phyloP scores from a whole-genome alignment of 2,113 vertebrate species.

The Brienomyrus longianalis region DNA sequence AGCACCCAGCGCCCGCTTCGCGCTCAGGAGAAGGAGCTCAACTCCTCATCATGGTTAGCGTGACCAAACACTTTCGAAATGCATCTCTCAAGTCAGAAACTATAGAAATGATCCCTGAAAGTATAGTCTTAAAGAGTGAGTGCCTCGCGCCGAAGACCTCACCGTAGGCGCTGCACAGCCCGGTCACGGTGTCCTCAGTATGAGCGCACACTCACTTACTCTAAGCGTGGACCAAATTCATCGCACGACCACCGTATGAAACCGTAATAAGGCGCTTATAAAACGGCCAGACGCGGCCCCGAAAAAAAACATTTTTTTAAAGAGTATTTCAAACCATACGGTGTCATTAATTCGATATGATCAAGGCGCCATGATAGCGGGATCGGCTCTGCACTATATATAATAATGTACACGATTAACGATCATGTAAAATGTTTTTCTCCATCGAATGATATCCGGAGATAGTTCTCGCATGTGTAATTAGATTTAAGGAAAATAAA shows the following conservation, averaged over 20 bases:
- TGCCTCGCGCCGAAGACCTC: neutral
- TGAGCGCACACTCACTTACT: neutral
- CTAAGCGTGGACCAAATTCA: neutral
- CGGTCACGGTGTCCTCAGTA: neutral
- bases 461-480: neutral
- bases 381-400: neutral
- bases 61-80: constrained; percentile 45
- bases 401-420: neutral
- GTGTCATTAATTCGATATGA: neutral
- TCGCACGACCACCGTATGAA: neutral
- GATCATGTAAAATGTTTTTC: neutral
- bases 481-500: neutral
- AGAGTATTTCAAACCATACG: neutral
- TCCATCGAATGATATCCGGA: neutral
- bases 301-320: neutral
- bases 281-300: neutral
- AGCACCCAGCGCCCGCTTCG: constrained; percentile 23
- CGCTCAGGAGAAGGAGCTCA: constrained; percentile 38
- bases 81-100: constrained; percentile 48
- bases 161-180: neutral
- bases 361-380: neutral
- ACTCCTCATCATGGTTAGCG: constrained; percentile 53
- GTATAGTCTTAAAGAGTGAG: constrained; percentile 44
- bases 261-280: neutral
- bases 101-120: constrained; percentile 65